Evolutionary conservation across 2,888 invertebrate species (phyloP).

Genomic region (Shargacucullia verbasci): DNA sequence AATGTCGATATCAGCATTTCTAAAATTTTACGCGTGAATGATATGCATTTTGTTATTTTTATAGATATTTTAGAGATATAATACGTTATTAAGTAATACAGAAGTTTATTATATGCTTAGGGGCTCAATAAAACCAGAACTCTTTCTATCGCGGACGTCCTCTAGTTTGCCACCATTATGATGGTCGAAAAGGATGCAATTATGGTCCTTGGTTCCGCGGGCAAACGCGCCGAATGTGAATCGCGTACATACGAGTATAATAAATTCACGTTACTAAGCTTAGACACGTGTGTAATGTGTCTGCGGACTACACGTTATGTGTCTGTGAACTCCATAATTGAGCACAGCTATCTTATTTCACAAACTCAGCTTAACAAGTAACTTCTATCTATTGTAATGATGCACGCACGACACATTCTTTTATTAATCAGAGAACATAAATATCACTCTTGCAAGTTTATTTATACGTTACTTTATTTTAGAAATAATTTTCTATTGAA

Average conservation of each 20-base stretch:
- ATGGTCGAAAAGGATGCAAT: background rate
- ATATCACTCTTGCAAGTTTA: background rate
- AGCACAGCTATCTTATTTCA: conserved; percentile 32
- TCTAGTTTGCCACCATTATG: no score
- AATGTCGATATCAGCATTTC: no score
- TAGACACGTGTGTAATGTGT: conserved; percentile 22
- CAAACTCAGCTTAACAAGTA: conserved; percentile 15
- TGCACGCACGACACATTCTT: background rate
- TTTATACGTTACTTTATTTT: no score
- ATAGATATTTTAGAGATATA: no score
- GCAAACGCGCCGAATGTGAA: conserved; percentile 1
- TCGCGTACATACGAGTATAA: conserved; percentile 16
- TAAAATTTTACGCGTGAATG: no score
- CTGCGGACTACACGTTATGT: no score
- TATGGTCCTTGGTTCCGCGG: background rate
- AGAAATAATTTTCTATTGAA: no score
- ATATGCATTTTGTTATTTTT: no score
- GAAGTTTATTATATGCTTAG: no score
- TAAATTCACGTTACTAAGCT: conserved; percentile 34
- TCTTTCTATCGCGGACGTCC: no score
- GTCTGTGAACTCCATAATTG: conserved; percentile 26
- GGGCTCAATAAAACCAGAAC: no score
- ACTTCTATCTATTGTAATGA: background rate
- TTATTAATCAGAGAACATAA: background rate
- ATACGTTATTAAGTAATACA: no score